Base-by-base conservation (phyloP, 2,113 vertebrate species). In the Hypanus sabinus region DNA sequence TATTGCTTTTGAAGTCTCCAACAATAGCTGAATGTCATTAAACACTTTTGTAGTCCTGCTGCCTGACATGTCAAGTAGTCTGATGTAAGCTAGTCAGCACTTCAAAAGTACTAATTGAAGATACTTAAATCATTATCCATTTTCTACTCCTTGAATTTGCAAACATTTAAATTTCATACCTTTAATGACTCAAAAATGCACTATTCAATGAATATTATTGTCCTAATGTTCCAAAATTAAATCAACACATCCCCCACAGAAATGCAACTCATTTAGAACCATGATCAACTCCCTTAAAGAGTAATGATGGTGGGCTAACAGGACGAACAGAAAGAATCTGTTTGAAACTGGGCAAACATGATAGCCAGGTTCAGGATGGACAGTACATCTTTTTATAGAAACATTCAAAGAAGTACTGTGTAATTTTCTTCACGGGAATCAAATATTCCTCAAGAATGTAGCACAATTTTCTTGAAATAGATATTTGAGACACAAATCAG, bases 1-100 rank as follows among this genome's bases (percentile, higher is more conserved):
- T 27, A 36, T 24, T 93, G 70, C 70, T 71, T 46, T 46, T 73
- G 20, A 38, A 93, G 36, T 75, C 38, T 38, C 33, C 22, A 65
- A 93, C 20, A 93, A 93, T 93, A 93, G 91, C 36, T 55, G 36
- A 93, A 73, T 38, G 62, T 0, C 68, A 8, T 93, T 73, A 75
- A 27, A 27, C 27, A n/a, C 68, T 14, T 22, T 90, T 71, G 68
- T 3, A 55, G 38, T 55, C 91, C 70, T 30, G 5, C 70, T 73
- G 91, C 70, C 88, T 91, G 60, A 65, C 33, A 38, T 55, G 24
- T 38, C 68, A 68, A 36, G 90, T 92, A 71, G 20, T 38, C 33
- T 87, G 55, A 60, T 14, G 57, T 71, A 93, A 73, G 68, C 73
- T 93, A 73, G 22, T 92, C 20, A 70, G 90, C 62, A 20, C 73